Evolutionary conservation across 1,140 invertebrate genomes (phyloP), one percentile per base, ranked within the genome.

Genomic region (Heliconius eleuchia): DNA sequence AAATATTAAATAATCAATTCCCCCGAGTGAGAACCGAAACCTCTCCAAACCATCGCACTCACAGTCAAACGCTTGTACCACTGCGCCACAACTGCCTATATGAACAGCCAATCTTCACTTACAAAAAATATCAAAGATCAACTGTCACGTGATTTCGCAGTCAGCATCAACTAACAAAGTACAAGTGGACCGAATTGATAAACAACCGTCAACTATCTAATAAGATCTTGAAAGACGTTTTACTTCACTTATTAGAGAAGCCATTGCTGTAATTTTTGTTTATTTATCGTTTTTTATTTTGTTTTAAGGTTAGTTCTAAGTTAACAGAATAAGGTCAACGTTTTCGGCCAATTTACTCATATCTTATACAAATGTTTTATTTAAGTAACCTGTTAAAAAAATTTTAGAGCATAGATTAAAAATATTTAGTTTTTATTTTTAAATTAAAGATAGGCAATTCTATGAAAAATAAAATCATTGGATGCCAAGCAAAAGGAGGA

Each of bases 401-500:
- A 1, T 30, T 13, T 18, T 66, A 13, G 3, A 27, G 60, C 4
- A 66, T 27, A 66, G 23, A 30, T 66, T 13, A 16, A 27, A 66
- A 27, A 16, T 23, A 23, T 57, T 23, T 55, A n/a, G 19, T 19
- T 55, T 8, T 55, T n/a, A 3, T 55, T 57, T 66, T 30, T 18
- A 1, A 5, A 66, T 13, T 66, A 66, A 30, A 30, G 2, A n/a
- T 23, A 23, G 5, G 11, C 1, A 30, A 11, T 66, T 3, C 9
- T 23, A 30, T 66, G 13, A 66, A 30, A n/a, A 30, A 3, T 13
- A 66, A 16, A 27, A 0, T 16, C 23, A 27, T 66, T 16, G 11
- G 27, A n/a, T 66, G 23, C 13, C 60, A 30, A 66, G 78, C 60
- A 78, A 84, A 88, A 86, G 82, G 86, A 90, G 88, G 90, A 89